phyloP scores from a whole-genome alignment of 2,113 vertebrate species.

The Machaerirhynchus nigripectus region DNA sequence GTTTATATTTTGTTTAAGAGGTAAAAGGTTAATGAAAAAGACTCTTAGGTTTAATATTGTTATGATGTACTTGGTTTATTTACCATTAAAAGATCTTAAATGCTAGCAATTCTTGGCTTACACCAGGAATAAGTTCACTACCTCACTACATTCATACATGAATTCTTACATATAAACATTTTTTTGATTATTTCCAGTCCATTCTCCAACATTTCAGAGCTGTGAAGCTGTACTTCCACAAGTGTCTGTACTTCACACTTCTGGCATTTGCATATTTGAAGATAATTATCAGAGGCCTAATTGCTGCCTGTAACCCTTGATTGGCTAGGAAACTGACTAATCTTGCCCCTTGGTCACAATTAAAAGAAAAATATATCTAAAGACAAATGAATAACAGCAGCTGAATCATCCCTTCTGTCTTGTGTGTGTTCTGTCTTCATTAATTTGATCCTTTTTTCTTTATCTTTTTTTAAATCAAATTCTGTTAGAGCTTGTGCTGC shows the following conservation, averaged over 20 bases:
- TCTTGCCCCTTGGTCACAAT: conserved; percentile 1
- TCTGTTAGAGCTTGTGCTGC: background rate
- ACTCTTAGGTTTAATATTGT: conserved; percentile 8
- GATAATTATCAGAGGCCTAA: background rate
- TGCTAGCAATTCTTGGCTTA: conserved; percentile 42
- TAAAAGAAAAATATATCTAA: conserved; percentile 17
- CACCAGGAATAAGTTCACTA: background rate
- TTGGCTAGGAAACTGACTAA: conserved; percentile 8
- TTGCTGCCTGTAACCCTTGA: background rate
- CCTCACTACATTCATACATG: conserved; percentile 2
- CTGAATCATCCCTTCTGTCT: background rate
- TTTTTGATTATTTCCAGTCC: conserved; percentile 2
- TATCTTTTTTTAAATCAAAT: background rate
- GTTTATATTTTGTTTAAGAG: background rate
- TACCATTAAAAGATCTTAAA: conserved; percentile 52
- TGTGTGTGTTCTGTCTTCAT: background rate
- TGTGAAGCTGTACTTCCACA: background rate
- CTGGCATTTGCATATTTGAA: background rate
- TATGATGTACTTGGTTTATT: conserved; percentile 36
- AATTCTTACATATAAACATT: background rate
- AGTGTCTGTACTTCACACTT: background rate
- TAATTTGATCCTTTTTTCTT: background rate
- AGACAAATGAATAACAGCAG: background rate
- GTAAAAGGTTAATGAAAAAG: conserved; percentile 22
- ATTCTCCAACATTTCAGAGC: background rate